Percentiles rank a stretch among this genome's conserved stretches.
phyloP scores from a whole-genome alignment of 1,140 invertebrate genomes.

The Cherax quadricarinatus region DNA sequence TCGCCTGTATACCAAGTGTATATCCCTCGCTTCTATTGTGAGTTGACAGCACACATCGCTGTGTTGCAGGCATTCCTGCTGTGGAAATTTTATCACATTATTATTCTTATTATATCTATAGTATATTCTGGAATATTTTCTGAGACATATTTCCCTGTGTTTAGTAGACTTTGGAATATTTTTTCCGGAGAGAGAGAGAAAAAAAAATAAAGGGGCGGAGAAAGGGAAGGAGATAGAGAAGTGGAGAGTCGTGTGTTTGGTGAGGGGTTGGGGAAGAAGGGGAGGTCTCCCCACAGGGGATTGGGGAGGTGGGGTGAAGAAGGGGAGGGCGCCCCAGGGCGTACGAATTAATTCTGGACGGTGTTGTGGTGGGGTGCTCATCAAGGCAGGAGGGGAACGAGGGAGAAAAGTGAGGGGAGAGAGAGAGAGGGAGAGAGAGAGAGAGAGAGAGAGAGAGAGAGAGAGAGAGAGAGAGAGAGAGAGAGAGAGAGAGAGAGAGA shows the following conservation, averaged over 20 bases:
- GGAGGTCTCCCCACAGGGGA: not conserved
- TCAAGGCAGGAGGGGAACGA: slow-evolving; percentile 7
- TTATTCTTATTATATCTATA: too few relatives aligned
- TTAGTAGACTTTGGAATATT: too few relatives aligned
- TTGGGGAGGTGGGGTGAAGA: not conserved
- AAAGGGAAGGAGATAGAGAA: not conserved
- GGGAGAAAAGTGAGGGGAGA: not conserved
- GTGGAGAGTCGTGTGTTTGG: too few relatives aligned
- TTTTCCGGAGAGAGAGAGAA: not conserved
- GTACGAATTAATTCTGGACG: slow-evolving; percentile 22
- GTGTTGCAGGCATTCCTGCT: too few relatives aligned
- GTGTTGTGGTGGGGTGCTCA: slow-evolving; percentile 48
- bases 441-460: not conserved
- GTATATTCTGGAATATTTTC: too few relatives aligned
- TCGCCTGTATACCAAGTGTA: not conserved
- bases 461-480: not conserved
- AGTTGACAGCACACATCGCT: too few relatives aligned
- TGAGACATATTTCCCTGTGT: too few relatives aligned
- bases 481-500: not conserved
- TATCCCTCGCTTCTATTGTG: too few relatives aligned
- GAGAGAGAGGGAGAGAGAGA: slow-evolving; percentile 1
- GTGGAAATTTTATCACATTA: too few relatives aligned
- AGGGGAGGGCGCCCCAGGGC: slow-evolving; percentile 8
- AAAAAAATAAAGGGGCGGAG: not conserved
- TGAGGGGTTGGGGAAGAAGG: too few relatives aligned